Base-by-base conservation (phyloP, 2,113 vertebrate genomes). In the Rhombomys opimus region DNA sequence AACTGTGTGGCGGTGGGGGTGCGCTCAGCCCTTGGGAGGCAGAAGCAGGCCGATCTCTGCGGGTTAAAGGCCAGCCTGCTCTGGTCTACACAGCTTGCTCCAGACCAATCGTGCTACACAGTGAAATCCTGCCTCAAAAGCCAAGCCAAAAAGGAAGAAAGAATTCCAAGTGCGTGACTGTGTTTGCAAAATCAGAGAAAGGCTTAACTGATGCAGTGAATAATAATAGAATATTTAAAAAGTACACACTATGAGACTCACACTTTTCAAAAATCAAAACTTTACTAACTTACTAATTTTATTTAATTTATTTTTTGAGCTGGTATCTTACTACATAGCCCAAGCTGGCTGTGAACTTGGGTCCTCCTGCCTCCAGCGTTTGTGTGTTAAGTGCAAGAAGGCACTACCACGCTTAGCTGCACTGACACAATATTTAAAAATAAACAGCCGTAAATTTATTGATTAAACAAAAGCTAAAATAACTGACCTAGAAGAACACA, bases 171-270 rank as follows among this genome's bases (percentile, higher is more conserved):
- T 23, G 46, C 46, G 46, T 46, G 41, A 32, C 17, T 57, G 5
- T 80, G 15, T 70, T 88, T 94, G 65, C 10, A 88, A 96, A 92
- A 94, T 50, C 73, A 90, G 92, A 94, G 35, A 81, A 65, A 93
- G 4, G 27, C 9, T 76, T 89, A 92, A 77, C 57, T 95, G 70
- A 82, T 92, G 7, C 65, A 96, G 23, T 85, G 72, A 96, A 61
- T 80, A 92, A 97, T 96, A 75, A 92, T 78, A 75, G 87, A 94
- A 90, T 84, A 84, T 87, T 91, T 80, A 35, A 84, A 87, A 95
- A 96, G 86, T 73, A 38, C 90, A 59, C 3, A 59, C 41, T 59
- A 18, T 50, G 18, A 96, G 92, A 95, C 88, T 92, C 87, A 8
- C 9, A 85, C 65, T 75, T 96, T 38, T 87, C 22, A 95, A 92